Base-by-base conservation (phyloP, 2,113 vertebrate species). In the Ceyx margarethae region DNA sequence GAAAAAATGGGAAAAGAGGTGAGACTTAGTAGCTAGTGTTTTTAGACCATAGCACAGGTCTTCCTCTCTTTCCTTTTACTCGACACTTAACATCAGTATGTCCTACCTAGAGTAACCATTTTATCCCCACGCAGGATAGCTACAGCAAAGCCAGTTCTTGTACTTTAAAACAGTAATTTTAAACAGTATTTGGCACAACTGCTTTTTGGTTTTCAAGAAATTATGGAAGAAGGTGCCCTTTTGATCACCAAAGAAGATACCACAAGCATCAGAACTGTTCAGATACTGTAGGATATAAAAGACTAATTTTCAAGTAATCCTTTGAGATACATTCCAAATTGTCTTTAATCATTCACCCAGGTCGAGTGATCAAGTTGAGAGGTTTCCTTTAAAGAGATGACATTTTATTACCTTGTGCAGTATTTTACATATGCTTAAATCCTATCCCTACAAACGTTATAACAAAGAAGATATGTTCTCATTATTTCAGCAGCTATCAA, bases 401-500 rank as follows among this genome's bases (percentile, higher is more conserved):
- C 23, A 60, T 37, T 87, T 65, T 56, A 85, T 15, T 14, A 35
- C 18, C 43, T 60, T 83, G 61, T 67, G 23, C 54, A 85, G 15
- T 45, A 51, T 9, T 57, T 18, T 11, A 33, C 31, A 46, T 4
- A 69, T 5, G 25, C 53, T 72, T 83, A 81, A 91, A 86, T 1
- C 5, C 29, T 66, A 75, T 43, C 21, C 21, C 42, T 79, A 71
- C 71, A 61, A 54, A 73, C 22, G 20, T 37, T 81, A 2, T 26
- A 85, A 77, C 35, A 64, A 87, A 58, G 25, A 85, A 17, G 46
- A 23, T 69, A 64, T 25, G 22, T 82, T 85, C 68, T 82, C 72
- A 50, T 87, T 67, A 82, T 91, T 87, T 89, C 85, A 88, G 72
- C 74, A 93, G 67, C 78, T 93, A 64, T 40, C 43, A 82, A 77